Conservation (phyloP, 2,888 invertebrate species). For the Drosophila phalerata region DNA sequence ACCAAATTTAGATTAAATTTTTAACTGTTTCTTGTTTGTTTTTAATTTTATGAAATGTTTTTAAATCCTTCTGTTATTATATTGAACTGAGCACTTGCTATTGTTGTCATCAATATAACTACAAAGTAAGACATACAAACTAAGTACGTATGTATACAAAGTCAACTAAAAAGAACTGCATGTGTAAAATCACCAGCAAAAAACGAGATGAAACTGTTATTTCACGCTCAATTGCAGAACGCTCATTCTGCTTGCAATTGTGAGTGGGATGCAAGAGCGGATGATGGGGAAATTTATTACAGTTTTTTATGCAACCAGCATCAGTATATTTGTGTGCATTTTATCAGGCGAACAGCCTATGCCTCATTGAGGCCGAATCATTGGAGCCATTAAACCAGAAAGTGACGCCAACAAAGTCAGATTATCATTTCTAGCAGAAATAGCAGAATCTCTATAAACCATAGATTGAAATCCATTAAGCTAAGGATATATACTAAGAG, state of each 20-base stretch:
- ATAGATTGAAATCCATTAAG: constrained; percentile 23
- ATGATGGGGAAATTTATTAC: constrained; percentile 32
- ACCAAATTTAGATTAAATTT: no score
- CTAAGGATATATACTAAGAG: neutral
- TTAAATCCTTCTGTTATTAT: neutral
- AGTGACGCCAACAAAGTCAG: constrained; percentile 14
- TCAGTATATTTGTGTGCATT: constrained; percentile 47
- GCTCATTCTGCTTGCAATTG: constrained; percentile 57
- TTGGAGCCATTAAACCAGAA: constrained; percentile 17
- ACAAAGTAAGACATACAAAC: neutral
- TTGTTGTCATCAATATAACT: neutral
- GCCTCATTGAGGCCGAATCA: constrained; percentile 29
- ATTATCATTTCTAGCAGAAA: neutral
- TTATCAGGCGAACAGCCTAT: constrained; percentile 32
- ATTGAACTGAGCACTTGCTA: neutral
- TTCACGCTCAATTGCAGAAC: constrained; percentile 68
- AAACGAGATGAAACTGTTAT: constrained; percentile 57
- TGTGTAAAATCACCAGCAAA: constrained; percentile 35
- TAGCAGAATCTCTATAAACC: neutral
- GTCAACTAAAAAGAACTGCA: constrained; percentile 31
- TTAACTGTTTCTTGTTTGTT: no score
- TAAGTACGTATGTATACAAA: neutral
- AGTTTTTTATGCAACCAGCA: constrained; percentile 34
- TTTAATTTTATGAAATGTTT: neutral
- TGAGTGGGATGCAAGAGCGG: neutral